Conservation (phyloP, 2,888 invertebrate species). For the Gari tellinella region DNA sequence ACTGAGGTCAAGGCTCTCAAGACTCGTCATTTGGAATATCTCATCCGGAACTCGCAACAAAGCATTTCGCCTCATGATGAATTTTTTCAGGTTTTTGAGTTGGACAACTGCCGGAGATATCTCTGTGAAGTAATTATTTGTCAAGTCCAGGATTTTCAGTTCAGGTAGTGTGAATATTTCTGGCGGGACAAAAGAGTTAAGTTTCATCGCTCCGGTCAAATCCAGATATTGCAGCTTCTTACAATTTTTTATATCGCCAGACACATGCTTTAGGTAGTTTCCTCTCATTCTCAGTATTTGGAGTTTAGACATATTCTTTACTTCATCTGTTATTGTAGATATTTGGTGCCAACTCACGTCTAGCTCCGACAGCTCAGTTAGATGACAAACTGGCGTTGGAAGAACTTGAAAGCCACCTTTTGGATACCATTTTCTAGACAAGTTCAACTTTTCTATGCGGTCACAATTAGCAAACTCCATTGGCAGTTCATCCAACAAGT, state of each 20-base stretch:
- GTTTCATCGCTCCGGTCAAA: slow-evolving; percentile 76
- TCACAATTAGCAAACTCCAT: slow-evolving; percentile 69
- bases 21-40: slow-evolving; percentile 70
- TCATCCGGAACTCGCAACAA: slow-evolving; percentile 74
- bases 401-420: slow-evolving; percentile 70
- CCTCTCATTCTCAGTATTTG: slow-evolving; percentile 73
- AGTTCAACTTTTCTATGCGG: slow-evolving; percentile 70
- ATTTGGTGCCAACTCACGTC: slow-evolving; percentile 79
- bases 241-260: slow-evolving; percentile 72
- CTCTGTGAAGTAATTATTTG: slow-evolving; percentile 78
- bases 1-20: slow-evolving; percentile 74
- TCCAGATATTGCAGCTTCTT: slow-evolving; percentile 70
- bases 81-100: slow-evolving; percentile 68
- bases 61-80: slow-evolving; percentile 77
- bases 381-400: slow-evolving; percentile 70
- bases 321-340: slow-evolving; percentile 74
- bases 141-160: slow-evolving; percentile 71
- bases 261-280: slow-evolving; percentile 74
- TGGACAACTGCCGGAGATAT: slow-evolving; percentile 73
- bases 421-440: slow-evolving; percentile 79
- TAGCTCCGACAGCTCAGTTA: slow-evolving; percentile 70
- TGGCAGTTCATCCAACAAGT: slow-evolving; percentile 71
- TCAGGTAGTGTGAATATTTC: slow-evolving; percentile 73
- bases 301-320: slow-evolving; percentile 72
- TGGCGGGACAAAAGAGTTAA: slow-evolving; percentile 71